Evolutionary conservation across 2,113 vertebrate genomes (phyloP), one percentile per base, ranked within the genome.

Genomic region (Lycaon pictus): DNA sequence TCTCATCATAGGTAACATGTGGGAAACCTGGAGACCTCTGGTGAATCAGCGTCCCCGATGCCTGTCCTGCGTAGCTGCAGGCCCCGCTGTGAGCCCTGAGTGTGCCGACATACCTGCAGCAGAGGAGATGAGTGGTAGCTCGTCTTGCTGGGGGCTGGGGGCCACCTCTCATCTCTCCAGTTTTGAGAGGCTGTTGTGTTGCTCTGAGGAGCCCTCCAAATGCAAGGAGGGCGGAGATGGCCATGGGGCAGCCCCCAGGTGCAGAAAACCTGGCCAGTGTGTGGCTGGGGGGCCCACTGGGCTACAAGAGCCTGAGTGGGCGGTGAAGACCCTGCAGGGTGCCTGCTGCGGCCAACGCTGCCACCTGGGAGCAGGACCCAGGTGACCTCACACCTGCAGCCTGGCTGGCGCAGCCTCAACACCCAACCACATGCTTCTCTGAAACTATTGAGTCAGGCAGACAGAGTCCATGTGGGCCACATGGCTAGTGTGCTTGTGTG

Each of bases 321-420:
- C 0, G 5, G 11, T 15, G 27, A 1, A 15, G 29, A 17, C 0
- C 2, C 7, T 60, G 32, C 25, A 8, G 25, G 25, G 29, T 4
- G 20, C 27, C 32, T 7, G 32, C 5, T 4, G 20, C 0, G 17
- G 35, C 8, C 11, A 1, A 0, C 5, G 27, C 5, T 0, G 15
- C 0, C 22, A 1, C 29, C 23, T 12, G 32, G 10, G 25, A 69
- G 43, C 16, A 17, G 1, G 71, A 48, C 9, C 11, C 25, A 9
- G 7, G 0, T 7, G 25, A 7, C n/a, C 29, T 15, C 11, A 1
- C 0, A 12, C 79, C 4, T 22, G 63, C 16, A 37, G 32, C 20
- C 60, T 4, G 23, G 10, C 7, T 71, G 7, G 0, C 12, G 13
- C 0, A 1, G 7, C 3, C n/a, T 11, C 5, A 51, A 27, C 1